Conservation (phyloP, 1,140 invertebrate genomes). For the Eupeodes corollae region DNA sequence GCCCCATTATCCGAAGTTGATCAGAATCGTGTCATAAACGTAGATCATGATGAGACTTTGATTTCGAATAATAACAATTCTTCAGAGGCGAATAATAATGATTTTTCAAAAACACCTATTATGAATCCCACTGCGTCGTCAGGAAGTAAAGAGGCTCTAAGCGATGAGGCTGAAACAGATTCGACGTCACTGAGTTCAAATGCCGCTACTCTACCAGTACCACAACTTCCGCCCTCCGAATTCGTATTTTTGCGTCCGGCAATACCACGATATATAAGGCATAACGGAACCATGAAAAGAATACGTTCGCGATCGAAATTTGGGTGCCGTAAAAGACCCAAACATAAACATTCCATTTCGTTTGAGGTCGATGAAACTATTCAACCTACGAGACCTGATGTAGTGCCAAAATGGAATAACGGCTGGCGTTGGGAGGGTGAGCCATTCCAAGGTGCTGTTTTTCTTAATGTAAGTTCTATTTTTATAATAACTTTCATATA, state of each 20-base stretch:
- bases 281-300: conserved; percentile 14
- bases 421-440: conserved; percentile 87
- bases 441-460: conserved; percentile 70
- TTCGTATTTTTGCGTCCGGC: conserved; percentile 6
- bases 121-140: not conserved
- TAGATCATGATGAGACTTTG: conserved; percentile 5
- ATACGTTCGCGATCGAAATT: conserved; percentile 29
- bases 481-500: not conserved
- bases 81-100: conserved; percentile 8
- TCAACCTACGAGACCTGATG: conserved; percentile 37
- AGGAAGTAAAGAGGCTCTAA: conserved; percentile 9
- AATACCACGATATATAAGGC: conserved; percentile 6
- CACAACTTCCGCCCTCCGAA: not conserved
- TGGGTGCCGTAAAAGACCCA: conserved; percentile 28
- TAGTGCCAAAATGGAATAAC: conserved; percentile 71
- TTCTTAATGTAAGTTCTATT: conserved; percentile 65
- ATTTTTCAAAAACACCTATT: not conserved
- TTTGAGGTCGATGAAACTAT: conserved; percentile 26
- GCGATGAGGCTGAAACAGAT: conserved; percentile 8
- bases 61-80: conserved; percentile 5
- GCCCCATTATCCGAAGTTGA: not conserved
- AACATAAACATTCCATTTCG: conserved; percentile 25
- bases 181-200: conserved; percentile 8
- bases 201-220: not conserved
- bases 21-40: not conserved